These are phyloP conservation scores for Pangasianodon hypophthalmus DNA, from an alignment of 2,113 vertebrate genomes.

Conservation along the genomic window DNA sequence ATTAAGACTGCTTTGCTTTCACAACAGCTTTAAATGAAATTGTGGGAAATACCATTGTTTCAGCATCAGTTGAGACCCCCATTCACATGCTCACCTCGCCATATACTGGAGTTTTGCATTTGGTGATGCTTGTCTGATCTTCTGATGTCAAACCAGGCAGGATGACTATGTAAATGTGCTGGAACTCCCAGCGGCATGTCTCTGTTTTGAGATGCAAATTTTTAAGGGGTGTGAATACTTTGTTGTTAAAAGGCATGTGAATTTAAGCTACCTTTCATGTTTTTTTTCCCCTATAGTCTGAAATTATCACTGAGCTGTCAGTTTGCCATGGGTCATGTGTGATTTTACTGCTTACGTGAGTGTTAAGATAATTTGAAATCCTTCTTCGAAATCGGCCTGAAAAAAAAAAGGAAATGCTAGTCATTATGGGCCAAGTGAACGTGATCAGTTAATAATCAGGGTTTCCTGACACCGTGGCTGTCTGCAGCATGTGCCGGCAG, in stretches of 20 bases:
- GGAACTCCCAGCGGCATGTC: not conserved
- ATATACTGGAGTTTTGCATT: not conserved
- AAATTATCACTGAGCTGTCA: not conserved
- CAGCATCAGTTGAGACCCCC: too few species aligned
- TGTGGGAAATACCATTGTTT: not conserved
- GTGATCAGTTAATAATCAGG: not conserved
- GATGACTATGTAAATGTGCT: constrained; percentile 36
- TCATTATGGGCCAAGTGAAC: not conserved
- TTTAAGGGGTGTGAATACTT: constrained; percentile 26
- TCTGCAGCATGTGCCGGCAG: constrained; percentile 31
- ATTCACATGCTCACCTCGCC: not conserved
- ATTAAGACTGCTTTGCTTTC: not conserved
- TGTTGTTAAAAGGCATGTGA: not conserved
- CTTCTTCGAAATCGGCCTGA: not conserved
- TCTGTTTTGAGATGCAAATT: constrained; percentile 37
- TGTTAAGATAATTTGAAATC: not conserved
- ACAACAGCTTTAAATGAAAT: not conserved
- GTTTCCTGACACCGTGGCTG: not conserved
- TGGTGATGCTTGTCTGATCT: not conserved
- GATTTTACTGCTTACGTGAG: not conserved
- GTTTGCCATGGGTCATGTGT: not conserved
- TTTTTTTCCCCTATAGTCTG: not conserved
- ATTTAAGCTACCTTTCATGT: constrained; percentile 15
- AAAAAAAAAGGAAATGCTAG: not conserved
- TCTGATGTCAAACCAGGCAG: constrained; percentile 33